phyloP scores from a whole-genome alignment of 2,888 invertebrate genomes.

The Hypercompe scribonia region DNA sequence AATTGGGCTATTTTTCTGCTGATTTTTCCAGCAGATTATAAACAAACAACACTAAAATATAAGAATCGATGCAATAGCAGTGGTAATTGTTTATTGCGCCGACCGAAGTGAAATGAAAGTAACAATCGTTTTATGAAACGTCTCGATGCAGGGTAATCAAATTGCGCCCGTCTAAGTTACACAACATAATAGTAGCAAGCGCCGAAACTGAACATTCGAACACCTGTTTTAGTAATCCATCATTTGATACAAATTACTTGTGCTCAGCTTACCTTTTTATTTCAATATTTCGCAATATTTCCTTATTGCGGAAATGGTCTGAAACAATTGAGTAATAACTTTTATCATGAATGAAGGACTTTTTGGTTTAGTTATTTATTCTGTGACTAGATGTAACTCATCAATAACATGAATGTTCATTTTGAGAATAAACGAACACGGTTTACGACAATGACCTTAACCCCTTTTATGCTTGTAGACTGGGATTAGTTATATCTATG shows the following conservation, averaged over 20 bases:
- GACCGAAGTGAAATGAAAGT: constrained; percentile 76
- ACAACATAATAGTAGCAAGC: constrained; percentile 62
- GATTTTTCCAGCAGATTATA: constrained; percentile 5
- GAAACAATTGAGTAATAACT: background rate
- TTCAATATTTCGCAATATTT: background rate
- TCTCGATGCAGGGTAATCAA: constrained; percentile 76
- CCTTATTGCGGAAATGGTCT: background rate
- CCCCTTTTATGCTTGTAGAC: too few species aligned
- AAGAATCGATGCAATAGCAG: constrained; percentile 39
- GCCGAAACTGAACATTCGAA: constrained; percentile 64
- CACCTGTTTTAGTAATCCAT: constrained; percentile 44
- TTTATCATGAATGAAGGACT: too few species aligned
- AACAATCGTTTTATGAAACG: constrained; percentile 81
- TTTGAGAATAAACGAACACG: too few species aligned
- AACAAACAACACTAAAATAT: constrained; percentile 18
- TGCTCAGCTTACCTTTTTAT: background rate
- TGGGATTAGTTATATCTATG: too few species aligned
- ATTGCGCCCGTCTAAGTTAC: constrained; percentile 69
- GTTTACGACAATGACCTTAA: too few species aligned
- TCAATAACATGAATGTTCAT: too few species aligned
- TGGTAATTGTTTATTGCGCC: constrained; percentile 65
- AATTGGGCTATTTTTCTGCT: background rate
- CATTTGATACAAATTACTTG: background rate
- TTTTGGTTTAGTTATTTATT: too few species aligned
- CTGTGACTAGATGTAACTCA: too few species aligned